Evolutionary conservation across 2,888 invertebrate species (phyloP), one percentile per base, ranked within the genome.

Genomic region (Argyresthia goedartella): DNA sequence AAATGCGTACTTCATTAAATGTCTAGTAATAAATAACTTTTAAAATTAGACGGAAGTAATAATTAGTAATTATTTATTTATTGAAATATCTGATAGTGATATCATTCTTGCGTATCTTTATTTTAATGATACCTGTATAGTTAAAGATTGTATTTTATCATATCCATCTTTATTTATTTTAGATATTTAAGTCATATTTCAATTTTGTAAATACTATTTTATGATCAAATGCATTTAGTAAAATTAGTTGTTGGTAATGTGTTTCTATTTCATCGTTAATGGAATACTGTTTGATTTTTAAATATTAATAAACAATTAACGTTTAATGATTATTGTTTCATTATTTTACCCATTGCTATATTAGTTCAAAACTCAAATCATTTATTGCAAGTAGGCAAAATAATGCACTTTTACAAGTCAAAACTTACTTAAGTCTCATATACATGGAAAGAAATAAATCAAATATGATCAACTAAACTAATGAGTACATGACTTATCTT

Each of bases 181-280:
- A 33, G 15, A 25, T n/a, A 41, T 49, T 45, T 15, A 14, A 46
- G 25, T 15, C 15, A 10, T 6, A 11, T 25, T 25, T 25, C 25
- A 25, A 25, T 25, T 25, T 25, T 44, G 10, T 15, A 44, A 44
- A 44, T 15, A 14, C 16, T 15, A 15, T 44, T 44, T 16, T 15
- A 44, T 10, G 44, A 44, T 44, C 44, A 36, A 35, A 49, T 49
- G 48, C 48, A 49, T 49, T 49, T 49, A 49, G 48, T 35, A 35
- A 49, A 33, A 36, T 49, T 36, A 47, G 34, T 25, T 13, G n/a
- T 35, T 25, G n/a, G 9, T 44, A 15, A 44, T 11, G n/a, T 16
- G 11, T 47, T 47, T 11, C 33, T 4, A n/a, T 33, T 11, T 25
- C n/a, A 33, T 33, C n/a, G 11, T 25, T 11, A n/a, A 33, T 11